Evolutionary conservation across 2,888 invertebrate species (phyloP), one percentile per base, ranked within the genome.

Genomic region (Drosophila yooni): DNA sequence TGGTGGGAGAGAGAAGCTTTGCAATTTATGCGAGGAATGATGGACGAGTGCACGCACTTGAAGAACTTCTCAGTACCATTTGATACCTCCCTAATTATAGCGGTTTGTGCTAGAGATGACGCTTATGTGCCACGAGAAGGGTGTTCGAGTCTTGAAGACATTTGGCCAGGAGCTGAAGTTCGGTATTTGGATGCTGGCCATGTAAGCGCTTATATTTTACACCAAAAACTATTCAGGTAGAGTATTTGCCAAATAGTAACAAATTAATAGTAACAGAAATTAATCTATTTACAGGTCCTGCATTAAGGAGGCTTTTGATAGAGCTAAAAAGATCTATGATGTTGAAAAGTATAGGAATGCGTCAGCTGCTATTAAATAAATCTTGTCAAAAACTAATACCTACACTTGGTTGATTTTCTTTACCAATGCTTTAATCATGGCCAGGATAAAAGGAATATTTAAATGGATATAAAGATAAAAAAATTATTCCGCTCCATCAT

Each of bases 11-110:
- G 95, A 83, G 97, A 98, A 93, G 97, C 97, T 0, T 87, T 97
- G 63, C 97, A 97, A 93, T 99, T 99, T 91, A 99, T 99, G 99
- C 94, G 97, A 57, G 98, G 99, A 0, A 96, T 99, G 82, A 99
- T 99, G 99, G 99, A 99, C 91, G 99, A 99, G 93, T 99, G 98
- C 92, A 99, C 99, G 0, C 99, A 99, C 94, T 94, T 99, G 48
- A 97, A 96, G 79, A 98, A 99, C 93, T 99, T 98, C 91, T 96
- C 98, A 3, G 94, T 96, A 21, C 97, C 97, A 0, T 96, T 96
- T 58, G 99, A 99, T 91, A 97, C 99, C 0, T 96, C 96, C 13
- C 94, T 99, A 59, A 97, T 98, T 70, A 98, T 98, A 93, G 97
- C 98, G 25, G 96, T 99, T 2, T 96, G 97, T 89, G 99, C 99